Conservation (phyloP, 2,113 vertebrate species). For the Myodes glareolus region DNA sequence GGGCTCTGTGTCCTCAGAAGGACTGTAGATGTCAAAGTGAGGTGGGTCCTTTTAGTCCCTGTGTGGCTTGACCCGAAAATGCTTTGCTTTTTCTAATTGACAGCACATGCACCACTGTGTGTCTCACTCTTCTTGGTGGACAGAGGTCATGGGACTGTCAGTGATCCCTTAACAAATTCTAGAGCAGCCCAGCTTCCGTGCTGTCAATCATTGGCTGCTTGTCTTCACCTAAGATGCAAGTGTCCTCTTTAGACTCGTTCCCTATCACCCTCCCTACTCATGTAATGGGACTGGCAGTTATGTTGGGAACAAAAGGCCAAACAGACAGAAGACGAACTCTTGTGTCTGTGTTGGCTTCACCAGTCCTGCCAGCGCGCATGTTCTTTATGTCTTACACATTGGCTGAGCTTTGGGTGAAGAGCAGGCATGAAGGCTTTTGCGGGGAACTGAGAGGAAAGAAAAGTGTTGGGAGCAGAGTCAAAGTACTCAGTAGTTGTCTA, state of each 20-base stretch:
- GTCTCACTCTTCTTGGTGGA: background rate
- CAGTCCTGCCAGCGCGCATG: background rate
- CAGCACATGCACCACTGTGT: background rate
- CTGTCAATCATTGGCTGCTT: constrained; percentile 44
- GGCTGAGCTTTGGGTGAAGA: background rate
- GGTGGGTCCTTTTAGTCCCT: background rate
- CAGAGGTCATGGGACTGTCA: constrained; percentile 48
- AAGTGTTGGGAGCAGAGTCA: background rate
- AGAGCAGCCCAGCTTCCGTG: constrained; percentile 26
- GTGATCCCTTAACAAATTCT: background rate
- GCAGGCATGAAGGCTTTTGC: background rate
- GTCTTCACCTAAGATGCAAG: background rate
- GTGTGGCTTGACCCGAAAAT: background rate
- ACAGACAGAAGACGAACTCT: background rate
- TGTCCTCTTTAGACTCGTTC: background rate
- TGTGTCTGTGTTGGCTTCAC: constrained; percentile 17
- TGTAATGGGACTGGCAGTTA: background rate
- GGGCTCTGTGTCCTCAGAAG: background rate
- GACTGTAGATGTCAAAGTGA: background rate
- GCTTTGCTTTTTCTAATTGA: background rate
- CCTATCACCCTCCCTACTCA: constrained; percentile 16
- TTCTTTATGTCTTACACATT: background rate
- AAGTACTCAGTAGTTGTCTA: background rate
- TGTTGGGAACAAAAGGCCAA: constrained; percentile 37
- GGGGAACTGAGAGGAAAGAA: background rate